Evolutionary conservation across 2,888 invertebrate genomes (phyloP), one percentile per base, ranked within the genome.

Genomic region (Napeogenes sylphis): DNA sequence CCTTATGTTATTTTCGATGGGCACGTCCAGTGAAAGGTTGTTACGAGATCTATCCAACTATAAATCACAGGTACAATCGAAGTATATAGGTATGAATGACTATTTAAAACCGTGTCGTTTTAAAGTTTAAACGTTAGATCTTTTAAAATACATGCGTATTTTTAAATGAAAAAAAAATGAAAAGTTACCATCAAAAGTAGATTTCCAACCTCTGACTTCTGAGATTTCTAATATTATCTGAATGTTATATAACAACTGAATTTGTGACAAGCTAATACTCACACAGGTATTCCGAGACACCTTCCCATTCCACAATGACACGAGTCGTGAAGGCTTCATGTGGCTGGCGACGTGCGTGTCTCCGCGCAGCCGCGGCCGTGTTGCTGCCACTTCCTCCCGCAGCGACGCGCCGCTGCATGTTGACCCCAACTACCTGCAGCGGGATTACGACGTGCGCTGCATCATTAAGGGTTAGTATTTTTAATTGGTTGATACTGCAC

Each of bases 391-490:
- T 13, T 92, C 92, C 45, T 76, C 81, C 38, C 92, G 93, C 73
- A 92, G 94, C 6, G 80, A 87, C 0, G 87, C 90, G 10, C 91
- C 92, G 30, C 96, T 96, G 0, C 78, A 90, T 0, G 94, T 97
- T 47, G 92, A 97, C 77, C 95, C 96, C 0, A 94, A 94, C 67
- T 97, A 96, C 78, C 84, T 97, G 65, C 83, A 92, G 46, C 82
- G 92, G 3, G 76, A 84, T 2, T 81, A 87, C 55, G 96, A 97
- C 76, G 80, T 95, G 4, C 74, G 76, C 2, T 95, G 95, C 74
- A 93, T 93, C 66, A 85, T 92, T 14, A 83, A 86, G 79, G 94
- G 93, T 93, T 73, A 68, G 67, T 55, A 38, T 42, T 5, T 13
- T 32, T 45, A 46, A 45, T 30, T 14, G n/a, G 21, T 46, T 55